Base-by-base conservation (phyloP, 2,888 invertebrate species). In the Papilio gigon region DNA sequence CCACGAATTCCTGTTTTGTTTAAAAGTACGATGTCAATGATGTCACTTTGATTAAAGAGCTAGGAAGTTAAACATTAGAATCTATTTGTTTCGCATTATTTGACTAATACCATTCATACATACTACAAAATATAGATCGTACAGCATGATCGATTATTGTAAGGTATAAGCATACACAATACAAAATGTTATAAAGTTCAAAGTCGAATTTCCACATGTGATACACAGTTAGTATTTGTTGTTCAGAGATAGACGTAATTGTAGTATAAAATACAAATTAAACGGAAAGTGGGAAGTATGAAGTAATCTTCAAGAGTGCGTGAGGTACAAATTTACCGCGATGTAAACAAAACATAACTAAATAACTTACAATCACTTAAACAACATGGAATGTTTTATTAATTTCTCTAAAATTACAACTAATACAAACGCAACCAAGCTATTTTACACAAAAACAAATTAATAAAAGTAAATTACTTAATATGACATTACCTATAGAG, bases 401-500 rank as follows among this genome's bases (percentile, higher is more conserved):
- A 17, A 56, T 58, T 22, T 17, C 42, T 25, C 63, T 27, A 35
- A 17, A 50, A 20, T 58, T 40, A 44, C 33, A 58, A 58, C 4
- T 71, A 56, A 44, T 47, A 61, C 17, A 40, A 62, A 33, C 27
- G 27, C 14, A 42, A 25, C 30, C 14, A 47, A 25, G 30, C 20
- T 2, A 63, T 25, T 58, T 68, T 47, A 44, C 25, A 63, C 25
- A 63, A 42, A 50, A 44, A 35, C 6, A 17, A 44, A 56, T 25
- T 33, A 64, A 56, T 22, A 63, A 68, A 65, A 69, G 53, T 62
- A 68, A 25, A 47, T 27, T 58, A 68, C 58, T 70, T 59, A 72
- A 72, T 67, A 70, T 72, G 74, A 74, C 72, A 73, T 68, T 74
- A 72, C 70, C 71, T 35, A 70, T 67, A 66, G 63, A 64, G 53